These are phyloP conservation scores for Gonocerus acuteangulatus DNA, from an alignment of 2,888 invertebrate species.

Conservation along the genomic window DNA sequence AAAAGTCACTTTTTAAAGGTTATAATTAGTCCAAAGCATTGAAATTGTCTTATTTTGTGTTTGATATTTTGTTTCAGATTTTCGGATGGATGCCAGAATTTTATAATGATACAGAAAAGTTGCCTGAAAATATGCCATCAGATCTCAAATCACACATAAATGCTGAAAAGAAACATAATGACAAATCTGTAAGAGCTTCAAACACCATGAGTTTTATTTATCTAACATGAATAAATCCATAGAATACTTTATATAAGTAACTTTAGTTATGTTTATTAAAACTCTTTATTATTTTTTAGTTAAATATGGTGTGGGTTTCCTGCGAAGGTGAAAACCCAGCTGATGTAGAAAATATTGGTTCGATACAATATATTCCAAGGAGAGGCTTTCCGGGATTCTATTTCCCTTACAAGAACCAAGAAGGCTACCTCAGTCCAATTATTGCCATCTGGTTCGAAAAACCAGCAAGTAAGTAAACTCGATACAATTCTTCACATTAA, in stretches of 20 bases:
- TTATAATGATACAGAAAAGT: slow-evolving; percentile 61
- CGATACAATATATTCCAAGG: slow-evolving; percentile 69
- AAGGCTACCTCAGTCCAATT: slow-evolving; percentile 80
- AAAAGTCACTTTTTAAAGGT: no score
- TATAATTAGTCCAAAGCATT: no score
- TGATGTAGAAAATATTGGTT: slow-evolving; percentile 84
- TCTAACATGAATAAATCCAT: no score
- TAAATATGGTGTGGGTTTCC: slow-evolving; percentile 82
- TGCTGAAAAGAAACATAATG: slow-evolving; percentile 43
- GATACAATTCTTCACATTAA: no score
- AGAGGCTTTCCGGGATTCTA: slow-evolving; percentile 82
- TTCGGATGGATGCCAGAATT: slow-evolving; percentile 77
- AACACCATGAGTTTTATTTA: neutral
- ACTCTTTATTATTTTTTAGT: slow-evolving; percentile 45
- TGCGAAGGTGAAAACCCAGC: slow-evolving; percentile 91
- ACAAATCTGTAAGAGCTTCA: slow-evolving; percentile 43
- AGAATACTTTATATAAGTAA: no score
- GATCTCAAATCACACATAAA: slow-evolving; percentile 64
- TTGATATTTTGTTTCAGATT: no score
- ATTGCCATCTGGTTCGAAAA: slow-evolving; percentile 78
- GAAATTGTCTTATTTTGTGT: no score
- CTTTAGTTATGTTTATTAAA: no score
- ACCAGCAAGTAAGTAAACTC: slow-evolving; percentile 64
- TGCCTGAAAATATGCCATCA: slow-evolving; percentile 67
- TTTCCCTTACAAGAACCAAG: slow-evolving; percentile 79